Evolutionary conservation across 2,888 invertebrate species (phyloP).

Genomic region (Phalera bucephala): DNA sequence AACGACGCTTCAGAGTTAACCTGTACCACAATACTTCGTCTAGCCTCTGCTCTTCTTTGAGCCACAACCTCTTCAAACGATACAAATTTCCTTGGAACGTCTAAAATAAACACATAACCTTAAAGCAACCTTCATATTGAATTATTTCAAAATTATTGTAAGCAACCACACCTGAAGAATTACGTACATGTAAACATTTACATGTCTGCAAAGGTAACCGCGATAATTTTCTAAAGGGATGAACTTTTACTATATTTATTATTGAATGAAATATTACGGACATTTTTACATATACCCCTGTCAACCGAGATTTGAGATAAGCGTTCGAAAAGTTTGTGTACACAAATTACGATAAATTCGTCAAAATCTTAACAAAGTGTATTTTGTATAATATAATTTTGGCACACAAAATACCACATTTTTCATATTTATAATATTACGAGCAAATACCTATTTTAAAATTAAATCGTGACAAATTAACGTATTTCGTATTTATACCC

Average conservation of each 20-base stretch:
- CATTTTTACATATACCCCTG: constrained; percentile 49
- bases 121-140: constrained; percentile 40
- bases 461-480: no score
- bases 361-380: no score
- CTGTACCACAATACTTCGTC: constrained; percentile 88
- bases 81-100: constrained; percentile 53
- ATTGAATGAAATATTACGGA: constrained; percentile 64
- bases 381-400: no score
- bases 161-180: constrained; percentile 54
- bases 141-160: constrained; percentile 12
- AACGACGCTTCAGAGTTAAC: constrained; percentile 88
- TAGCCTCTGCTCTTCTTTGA: constrained; percentile 85
- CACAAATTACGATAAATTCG: no score
- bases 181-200: constrained; percentile 53
- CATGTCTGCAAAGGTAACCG: constrained; percentile 39
- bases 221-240: constrained; percentile 50
- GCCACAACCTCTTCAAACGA: constrained; percentile 84
- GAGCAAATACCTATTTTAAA: no score
- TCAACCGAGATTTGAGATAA: constrained; percentile 12
- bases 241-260: constrained; percentile 53
- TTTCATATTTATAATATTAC: no score
- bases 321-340: no score
- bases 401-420: no score
- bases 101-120: constrained; percentile 70
- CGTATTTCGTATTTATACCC: no score